phyloP scores from a whole-genome alignment of 2,888 invertebrate genomes.

The Epinotia nisella region DNA sequence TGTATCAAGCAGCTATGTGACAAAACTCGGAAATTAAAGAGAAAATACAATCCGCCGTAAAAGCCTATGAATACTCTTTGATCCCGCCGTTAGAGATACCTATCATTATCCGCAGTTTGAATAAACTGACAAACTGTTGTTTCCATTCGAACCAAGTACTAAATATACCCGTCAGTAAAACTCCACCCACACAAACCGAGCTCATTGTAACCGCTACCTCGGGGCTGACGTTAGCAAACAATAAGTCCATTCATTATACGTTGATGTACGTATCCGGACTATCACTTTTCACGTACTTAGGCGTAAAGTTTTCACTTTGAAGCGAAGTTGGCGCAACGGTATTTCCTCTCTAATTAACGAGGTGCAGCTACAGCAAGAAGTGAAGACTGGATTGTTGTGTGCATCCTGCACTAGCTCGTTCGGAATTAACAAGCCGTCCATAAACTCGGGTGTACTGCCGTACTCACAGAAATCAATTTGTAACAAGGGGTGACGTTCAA shows the following conservation, averaged over 20 bases:
- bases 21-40: too few relatives aligned
- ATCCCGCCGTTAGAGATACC: not conserved
- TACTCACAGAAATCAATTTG: conserved; percentile 33
- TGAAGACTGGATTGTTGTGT: conserved; percentile 63
- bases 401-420: conserved; percentile 54
- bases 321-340: conserved; percentile 61
- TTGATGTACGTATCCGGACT: conserved; percentile 46
- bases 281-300: conserved; percentile 66
- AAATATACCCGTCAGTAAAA: conserved; percentile 1
- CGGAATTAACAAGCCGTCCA: conserved; percentile 53
- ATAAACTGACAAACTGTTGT: not conserved
- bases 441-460: conserved; percentile 48
- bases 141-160: conserved; percentile 1
- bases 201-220: conserved; percentile 22
- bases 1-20: too few relatives aligned
- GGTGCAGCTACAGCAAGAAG: conserved; percentile 49
- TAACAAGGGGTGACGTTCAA: conserved; percentile 2
- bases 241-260: conserved; percentile 37
- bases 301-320: conserved; percentile 62
- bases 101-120: not conserved
- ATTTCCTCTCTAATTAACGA: conserved; percentile 71
- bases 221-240: conserved; percentile 20
- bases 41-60: not conserved
- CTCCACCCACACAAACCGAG: conserved; percentile 5
- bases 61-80: not conserved